These are phyloP conservation scores for Heliconius eleuchia DNA, from an alignment of 1,140 invertebrate species.

Conservation along the genomic window DNA sequence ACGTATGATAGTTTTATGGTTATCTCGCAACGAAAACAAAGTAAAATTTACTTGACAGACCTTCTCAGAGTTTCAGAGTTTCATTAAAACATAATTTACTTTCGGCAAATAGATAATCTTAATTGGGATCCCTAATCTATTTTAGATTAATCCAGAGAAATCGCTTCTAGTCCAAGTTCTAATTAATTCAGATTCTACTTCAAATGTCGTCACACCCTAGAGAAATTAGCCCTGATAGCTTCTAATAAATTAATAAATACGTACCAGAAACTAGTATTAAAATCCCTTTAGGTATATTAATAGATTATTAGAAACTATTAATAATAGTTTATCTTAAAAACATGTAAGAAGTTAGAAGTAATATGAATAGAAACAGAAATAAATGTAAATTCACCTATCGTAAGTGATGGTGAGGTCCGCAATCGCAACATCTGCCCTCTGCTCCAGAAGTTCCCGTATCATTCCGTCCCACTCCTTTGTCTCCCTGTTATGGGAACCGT, in stretches of 20 bases:
- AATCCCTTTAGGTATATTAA: too few relatives aligned
- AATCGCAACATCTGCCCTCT: constrained; percentile 95
- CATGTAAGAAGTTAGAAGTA: neutral
- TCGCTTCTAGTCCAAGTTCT: neutral
- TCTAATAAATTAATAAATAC: neutral
- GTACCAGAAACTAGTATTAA: too few relatives aligned
- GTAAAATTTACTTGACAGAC: neutral
- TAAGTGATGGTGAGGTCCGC: constrained; percentile 97
- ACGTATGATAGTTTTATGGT: too few relatives aligned
- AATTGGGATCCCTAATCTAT: neutral
- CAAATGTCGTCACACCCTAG: neutral
- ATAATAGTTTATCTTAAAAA: neutral
- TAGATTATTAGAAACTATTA: too few relatives aligned
- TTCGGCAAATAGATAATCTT: neutral
- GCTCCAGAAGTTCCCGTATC: constrained; percentile 94
- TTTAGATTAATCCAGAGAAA: neutral
- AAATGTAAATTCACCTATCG: constrained; percentile 81
- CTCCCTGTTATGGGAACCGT: constrained; percentile 89
- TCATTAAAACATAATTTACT: neutral
- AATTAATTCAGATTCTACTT: constrained; percentile 6
- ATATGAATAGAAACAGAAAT: neutral
- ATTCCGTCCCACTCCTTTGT: constrained; percentile 96
- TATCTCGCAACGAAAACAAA: too few relatives aligned
- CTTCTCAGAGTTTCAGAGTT: neutral
- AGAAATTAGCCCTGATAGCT: constrained; percentile 10